These are phyloP conservation scores for Euphydryas editha DNA, from an alignment of 2,888 invertebrate genomes.

Conservation along the genomic window DNA sequence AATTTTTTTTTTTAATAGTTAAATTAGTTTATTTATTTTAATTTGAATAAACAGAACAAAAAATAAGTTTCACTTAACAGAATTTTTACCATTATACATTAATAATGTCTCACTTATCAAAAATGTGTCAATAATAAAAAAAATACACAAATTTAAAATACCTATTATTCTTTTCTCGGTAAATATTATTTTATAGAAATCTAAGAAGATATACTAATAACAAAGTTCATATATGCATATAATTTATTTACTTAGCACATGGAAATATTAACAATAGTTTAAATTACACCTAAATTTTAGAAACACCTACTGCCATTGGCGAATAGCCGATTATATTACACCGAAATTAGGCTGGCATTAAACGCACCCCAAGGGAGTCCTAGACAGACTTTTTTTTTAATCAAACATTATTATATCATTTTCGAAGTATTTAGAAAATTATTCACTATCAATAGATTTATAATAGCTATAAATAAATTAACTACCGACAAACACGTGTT, in stretches of 20 bases:
- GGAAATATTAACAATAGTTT: too few species aligned
- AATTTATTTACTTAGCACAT: too few species aligned
- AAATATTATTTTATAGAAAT: background rate
- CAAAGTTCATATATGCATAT: too few species aligned
- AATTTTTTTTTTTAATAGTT: too few species aligned
- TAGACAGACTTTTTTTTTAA: background rate
- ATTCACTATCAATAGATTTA: conserved; percentile 15
- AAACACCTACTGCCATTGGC: background rate
- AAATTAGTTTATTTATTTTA: too few species aligned
- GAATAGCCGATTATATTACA: background rate
- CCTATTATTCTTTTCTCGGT: background rate
- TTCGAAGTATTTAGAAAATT: conserved; percentile 17
- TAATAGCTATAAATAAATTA: conserved; percentile 28
- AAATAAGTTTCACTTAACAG: too few species aligned
- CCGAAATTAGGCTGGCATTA: background rate
- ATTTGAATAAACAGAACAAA: too few species aligned
- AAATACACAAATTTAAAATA: background rate
- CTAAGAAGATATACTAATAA: too few species aligned
- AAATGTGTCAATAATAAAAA: too few species aligned
- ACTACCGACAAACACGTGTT: conserved; percentile 16
- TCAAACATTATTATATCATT: conserved; percentile 9
- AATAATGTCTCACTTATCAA: too few species aligned
- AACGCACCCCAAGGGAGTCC: background rate
- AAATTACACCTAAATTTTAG: background rate
- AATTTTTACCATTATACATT: too few species aligned